Percentiles rank a stretch among this genome's conserved stretches.
phyloP scores from a whole-genome alignment of 2,797 vertebrate species.

The Myripristis jacobus region DNA sequence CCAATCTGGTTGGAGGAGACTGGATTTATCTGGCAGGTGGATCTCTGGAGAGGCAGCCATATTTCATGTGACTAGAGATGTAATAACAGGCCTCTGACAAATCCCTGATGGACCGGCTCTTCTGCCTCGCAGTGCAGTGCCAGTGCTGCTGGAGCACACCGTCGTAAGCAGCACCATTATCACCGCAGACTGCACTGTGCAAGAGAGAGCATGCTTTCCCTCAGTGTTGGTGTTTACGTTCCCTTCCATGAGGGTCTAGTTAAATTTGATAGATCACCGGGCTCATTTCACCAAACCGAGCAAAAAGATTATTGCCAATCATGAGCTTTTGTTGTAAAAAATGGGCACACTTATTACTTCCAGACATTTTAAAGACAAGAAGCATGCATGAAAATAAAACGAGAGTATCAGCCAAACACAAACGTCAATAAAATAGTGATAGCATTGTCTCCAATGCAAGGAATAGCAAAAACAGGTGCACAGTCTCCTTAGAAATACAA shows the following conservation, averaged over 20 bases:
- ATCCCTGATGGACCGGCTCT: slow-evolving; percentile 72
- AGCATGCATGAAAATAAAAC: slow-evolving; percentile 35
- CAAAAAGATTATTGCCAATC: neutral
- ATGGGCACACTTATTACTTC: neutral
- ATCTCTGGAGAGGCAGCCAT: slow-evolving; percentile 78
- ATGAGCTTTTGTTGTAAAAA: neutral
- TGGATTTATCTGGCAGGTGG: slow-evolving; percentile 77
- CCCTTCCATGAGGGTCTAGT: slow-evolving; percentile 29
- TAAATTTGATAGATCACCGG: slow-evolving; percentile 23
- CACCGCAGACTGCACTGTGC: slow-evolving; percentile 34
- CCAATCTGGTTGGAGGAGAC: slow-evolving; percentile 75
- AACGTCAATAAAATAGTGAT: slow-evolving; percentile 51
- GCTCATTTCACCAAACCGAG: neutral
- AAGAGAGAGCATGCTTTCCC: slow-evolving; percentile 40
- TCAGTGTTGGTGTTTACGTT: slow-evolving; percentile 1
- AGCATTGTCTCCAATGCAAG: slow-evolving; percentile 37
- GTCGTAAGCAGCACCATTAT: slow-evolving; percentile 64
- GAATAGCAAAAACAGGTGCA: slow-evolving; percentile 75
- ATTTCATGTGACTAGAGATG: slow-evolving; percentile 80
- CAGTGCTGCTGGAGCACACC: slow-evolving; percentile 49
- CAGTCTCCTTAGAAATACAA: slow-evolving; percentile 72
- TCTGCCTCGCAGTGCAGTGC: slow-evolving; percentile 58
- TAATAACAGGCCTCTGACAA: slow-evolving; percentile 81
- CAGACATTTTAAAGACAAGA: slow-evolving; percentile 1
- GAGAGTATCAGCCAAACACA: slow-evolving; percentile 30